Evolutionary conservation across 2,113 vertebrate genomes (phyloP).

Genomic region (Melanostigma gelatinosum): DNA sequence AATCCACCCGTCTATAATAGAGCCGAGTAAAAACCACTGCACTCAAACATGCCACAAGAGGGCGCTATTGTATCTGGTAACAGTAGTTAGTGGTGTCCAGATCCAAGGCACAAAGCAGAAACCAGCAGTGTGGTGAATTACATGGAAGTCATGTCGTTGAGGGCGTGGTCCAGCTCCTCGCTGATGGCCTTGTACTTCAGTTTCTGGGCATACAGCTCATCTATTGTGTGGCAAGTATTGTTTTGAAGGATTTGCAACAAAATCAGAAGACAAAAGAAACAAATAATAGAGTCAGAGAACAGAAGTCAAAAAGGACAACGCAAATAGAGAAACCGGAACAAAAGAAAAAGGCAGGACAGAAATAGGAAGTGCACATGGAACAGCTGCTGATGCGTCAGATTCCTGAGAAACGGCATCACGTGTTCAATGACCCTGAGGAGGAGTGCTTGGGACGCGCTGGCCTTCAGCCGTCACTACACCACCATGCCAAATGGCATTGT

Average conservation of each 20-base stretch:
- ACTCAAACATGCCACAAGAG: constrained; percentile 63
- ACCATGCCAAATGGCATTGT: constrained; percentile 41
- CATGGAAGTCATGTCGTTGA: constrained; percentile 99
- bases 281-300: constrained; percentile 59
- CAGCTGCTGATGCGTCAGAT: constrained; percentile 71
- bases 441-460: constrained; percentile 25
- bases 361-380: constrained; percentile 51
- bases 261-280: constrained; percentile 32
- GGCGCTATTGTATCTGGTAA: constrained; percentile 35
- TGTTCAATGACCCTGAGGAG: constrained; percentile 47
- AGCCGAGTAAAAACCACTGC: neutral
- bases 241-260: constrained; percentile 28
- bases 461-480: constrained; percentile 44
- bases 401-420: constrained; percentile 69
- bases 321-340: constrained; percentile 36
- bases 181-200: constrained; percentile 99
- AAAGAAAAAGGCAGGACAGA: constrained; percentile 42
- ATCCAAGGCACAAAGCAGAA: constrained; percentile 39
- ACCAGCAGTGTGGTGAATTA: constrained; percentile 84
- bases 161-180: constrained; percentile 99
- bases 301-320: constrained; percentile 46
- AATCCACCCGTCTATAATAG: neutral
- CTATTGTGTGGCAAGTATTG: constrained; percentile 78
- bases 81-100: constrained; percentile 8
- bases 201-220: constrained; percentile 99